Evolutionary conservation across 1,140 invertebrate genomes (phyloP).

Genomic region (Thalassaphorura encarpata): DNA sequence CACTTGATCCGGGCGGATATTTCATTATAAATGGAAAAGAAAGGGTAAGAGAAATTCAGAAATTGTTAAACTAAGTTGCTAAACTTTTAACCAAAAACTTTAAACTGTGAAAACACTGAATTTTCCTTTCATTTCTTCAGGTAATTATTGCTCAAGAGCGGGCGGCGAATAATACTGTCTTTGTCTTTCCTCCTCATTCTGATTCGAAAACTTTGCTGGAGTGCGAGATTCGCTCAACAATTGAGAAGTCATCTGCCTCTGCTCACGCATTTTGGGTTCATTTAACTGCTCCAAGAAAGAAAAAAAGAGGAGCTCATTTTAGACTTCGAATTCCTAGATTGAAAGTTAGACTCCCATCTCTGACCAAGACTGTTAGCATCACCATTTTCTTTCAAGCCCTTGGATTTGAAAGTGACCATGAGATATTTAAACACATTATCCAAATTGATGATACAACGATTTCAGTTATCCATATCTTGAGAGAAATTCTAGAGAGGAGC

Average conservation of each 20-base stretch:
- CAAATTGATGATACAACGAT: background rate
- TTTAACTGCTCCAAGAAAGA: constrained; percentile 92
- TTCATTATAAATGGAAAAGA: constrained; percentile 95
- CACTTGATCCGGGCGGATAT: constrained; percentile 93
- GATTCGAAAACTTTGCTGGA: constrained; percentile 95
- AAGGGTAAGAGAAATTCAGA: too few species aligned
- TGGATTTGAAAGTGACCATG: constrained; percentile 11
- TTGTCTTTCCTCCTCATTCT: constrained; percentile 92
- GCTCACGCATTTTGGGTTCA: constrained; percentile 97
- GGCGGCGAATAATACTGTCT: constrained; percentile 98
- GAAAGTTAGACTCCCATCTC: background rate
- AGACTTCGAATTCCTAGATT: constrained; percentile 85
- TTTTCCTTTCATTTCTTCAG: constrained; percentile 34
- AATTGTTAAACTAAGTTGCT: too few species aligned
- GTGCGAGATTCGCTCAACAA: constrained; percentile 87
- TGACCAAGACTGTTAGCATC: background rate
- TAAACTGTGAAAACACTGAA: background rate
- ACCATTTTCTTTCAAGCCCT: constrained; percentile 19
- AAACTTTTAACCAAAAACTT: background rate
- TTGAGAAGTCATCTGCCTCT: constrained; percentile 81
- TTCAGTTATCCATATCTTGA: background rate
- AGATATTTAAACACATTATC: constrained; percentile 9
- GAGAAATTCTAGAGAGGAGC: background rate
- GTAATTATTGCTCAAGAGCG: constrained; percentile 96
- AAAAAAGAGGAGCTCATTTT: constrained; percentile 91